Evolutionary conservation across 2,888 invertebrate genomes (phyloP), one percentile per base, ranked within the genome.

Genomic region (Lasioglossum lativentre): DNA sequence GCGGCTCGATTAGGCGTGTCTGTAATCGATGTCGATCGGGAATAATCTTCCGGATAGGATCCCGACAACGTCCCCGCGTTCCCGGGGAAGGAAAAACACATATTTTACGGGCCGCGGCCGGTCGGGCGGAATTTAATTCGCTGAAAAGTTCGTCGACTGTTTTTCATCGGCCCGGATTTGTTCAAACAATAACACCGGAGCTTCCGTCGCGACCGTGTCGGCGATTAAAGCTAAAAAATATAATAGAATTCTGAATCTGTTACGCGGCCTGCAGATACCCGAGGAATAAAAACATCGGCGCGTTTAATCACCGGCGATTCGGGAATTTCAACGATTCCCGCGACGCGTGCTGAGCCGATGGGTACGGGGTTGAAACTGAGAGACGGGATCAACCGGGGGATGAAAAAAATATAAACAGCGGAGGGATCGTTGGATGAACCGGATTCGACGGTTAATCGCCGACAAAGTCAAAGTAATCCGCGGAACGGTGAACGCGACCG

Each of bases 91-190:
- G 70, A 42, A 83, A 83, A 84, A 83, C 83, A 78, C 83, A 83
- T 85, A 85, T 85, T 83, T 85, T 34, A 83, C 72, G n/a, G 52
- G n/a, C n/a, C n/a, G 56, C n/a, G 56, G 10, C 14, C 72, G 52
- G 42, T 40, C 63, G 68, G 59, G 42, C 66, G 63, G 63, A 71
- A 66, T 78, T 83, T 70, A 83, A 84, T 78, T 73, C 83, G 70
- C 23, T 42, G 74, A 84, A 74, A 83, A 74, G 73, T 77, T 74
- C 74, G 68, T 42, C 63, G 82, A 66, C 76, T 83, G 83, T 78
- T 74, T 78, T 84, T 52, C 59, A 56, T 38, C 47, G 42, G n/a
- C n/a, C 2, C 73, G 83, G 47, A 75, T 84, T 74, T 27, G 47
- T 59, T 78, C 77, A 34, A 78, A 74, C 78, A 71, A 83, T 83